Conservation (phyloP, 2,113 vertebrate species). For the Notarius quadriscutis region DNA sequence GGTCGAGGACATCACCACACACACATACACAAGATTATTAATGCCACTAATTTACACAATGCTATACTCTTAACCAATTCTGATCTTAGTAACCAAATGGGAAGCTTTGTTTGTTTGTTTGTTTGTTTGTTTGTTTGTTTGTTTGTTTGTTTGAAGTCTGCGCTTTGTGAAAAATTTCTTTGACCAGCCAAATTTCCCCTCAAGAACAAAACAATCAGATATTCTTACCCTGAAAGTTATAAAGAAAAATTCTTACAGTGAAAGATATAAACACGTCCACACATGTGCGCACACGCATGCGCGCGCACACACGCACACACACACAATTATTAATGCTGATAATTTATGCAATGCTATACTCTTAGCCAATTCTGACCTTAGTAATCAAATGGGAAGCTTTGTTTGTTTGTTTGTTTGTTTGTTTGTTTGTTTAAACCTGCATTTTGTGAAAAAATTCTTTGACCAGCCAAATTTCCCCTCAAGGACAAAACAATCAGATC, state of each 20-base stretch:
- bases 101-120: not conserved
- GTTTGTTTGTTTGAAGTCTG: not conserved
- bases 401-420: not conserved
- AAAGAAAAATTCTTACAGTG: not conserved
- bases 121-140: no score
- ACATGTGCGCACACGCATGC: not conserved
- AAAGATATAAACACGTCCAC: not conserved
- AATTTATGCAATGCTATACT: not conserved
- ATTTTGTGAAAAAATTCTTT: not conserved
- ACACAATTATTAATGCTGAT: not conserved
- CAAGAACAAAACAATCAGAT: not conserved
- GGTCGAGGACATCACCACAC: no score
- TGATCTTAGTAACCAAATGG: not conserved
- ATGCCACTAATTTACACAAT: not conserved
- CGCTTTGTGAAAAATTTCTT: not conserved
- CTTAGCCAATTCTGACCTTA: not conserved
- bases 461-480: not conserved
- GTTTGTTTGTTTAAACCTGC: not conserved
- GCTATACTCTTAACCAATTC: not conserved
- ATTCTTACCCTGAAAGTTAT: not conserved
- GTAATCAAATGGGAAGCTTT: not conserved
- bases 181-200: not conserved
- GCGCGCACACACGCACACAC: not conserved
- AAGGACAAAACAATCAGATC: not conserved
- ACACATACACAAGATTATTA: not conserved